Evolutionary conservation across 30 jellyfish, hydroid and myxozoan species (phyloP), one percentile per base, ranked within the genome.

Genomic region (Hydractinia symbiolongicarpus): DNA sequence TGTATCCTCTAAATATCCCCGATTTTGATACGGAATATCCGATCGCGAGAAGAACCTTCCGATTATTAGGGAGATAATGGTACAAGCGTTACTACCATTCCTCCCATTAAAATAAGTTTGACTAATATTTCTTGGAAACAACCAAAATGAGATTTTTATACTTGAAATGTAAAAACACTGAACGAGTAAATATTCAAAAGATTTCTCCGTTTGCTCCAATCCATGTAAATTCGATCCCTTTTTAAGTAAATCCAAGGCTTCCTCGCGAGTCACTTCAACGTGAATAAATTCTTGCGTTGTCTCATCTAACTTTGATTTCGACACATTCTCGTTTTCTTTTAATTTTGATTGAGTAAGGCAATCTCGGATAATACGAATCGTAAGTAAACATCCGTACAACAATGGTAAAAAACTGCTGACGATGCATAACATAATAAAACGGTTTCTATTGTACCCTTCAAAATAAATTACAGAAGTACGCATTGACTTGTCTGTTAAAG

Each of bases 61-160:
- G 56, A 94, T 83, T 40, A 94, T 81, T 66, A 94, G 49, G 4
- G 99, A 94, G 5, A 94, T 94, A 0, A 94, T 81, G 6, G 99
- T 94, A 44, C 99, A 94, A 5, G 99, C 99, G 70, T 94, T 94
- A 78, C 99, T 94, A 53, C 99, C 99, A 72, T 94, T 94, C 20
- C 99, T 88, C 7, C 99, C 99, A 5, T 95, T 95, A 82, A 88
- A 89, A 82, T 94, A 87, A 5, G 99, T 83, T 82, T 94, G 99
- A 84, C 95, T 74, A 10, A 94, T 88, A 44, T 83, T 74, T 49
- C 91, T 86, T 57, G 99, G 99, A 11, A 94, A 81, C 54, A 82
- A 96, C 99, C 99, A 94, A 73, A 78, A 88, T 7, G 86, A 78
- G 6, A 94, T 61, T 21, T 89, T 76, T 5, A 72, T 76, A 19